Conservation (phyloP, 2,113 vertebrate species). For the Motacilla alba region DNA sequence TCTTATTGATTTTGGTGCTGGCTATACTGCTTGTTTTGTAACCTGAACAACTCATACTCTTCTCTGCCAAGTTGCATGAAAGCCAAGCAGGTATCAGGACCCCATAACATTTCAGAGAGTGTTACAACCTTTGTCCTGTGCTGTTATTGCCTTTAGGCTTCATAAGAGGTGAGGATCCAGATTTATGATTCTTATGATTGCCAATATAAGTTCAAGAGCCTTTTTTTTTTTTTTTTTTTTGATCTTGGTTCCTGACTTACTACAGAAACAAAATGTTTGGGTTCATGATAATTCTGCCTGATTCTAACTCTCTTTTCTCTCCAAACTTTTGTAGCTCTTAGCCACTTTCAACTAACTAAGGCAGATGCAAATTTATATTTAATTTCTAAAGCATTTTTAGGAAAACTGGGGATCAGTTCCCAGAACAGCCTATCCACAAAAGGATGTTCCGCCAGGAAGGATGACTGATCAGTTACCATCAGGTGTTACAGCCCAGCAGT, state of each 20-base stretch:
- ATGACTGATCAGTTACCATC: neutral
- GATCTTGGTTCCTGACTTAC: neutral
- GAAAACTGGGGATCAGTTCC: fast-evolving
- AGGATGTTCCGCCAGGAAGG: neutral
- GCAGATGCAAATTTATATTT: neutral
- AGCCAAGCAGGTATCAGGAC: neutral
- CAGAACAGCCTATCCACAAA: neutral
- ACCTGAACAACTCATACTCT: neutral
- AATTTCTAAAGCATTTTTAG: neutral
- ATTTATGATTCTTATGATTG: neutral
- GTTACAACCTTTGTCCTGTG: neutral
- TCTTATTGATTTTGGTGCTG: neutral
- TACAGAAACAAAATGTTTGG: neutral
- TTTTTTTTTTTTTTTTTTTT: neutral
- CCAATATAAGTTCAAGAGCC: neutral
- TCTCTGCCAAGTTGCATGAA: neutral
- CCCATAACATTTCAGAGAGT: neutral
- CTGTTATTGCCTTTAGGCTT: neutral
- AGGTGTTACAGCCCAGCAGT: neutral
- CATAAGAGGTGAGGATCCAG: neutral
- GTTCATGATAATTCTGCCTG: neutral
- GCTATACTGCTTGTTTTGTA: constrained; percentile 22
- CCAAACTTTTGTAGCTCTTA: neutral
- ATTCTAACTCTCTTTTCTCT: neutral
- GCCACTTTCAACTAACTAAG: neutral